These are phyloP conservation scores for Leptopilina drosophilae DNA, from an alignment of 2,888 invertebrate genomes.

Conservation along the genomic window DNA sequence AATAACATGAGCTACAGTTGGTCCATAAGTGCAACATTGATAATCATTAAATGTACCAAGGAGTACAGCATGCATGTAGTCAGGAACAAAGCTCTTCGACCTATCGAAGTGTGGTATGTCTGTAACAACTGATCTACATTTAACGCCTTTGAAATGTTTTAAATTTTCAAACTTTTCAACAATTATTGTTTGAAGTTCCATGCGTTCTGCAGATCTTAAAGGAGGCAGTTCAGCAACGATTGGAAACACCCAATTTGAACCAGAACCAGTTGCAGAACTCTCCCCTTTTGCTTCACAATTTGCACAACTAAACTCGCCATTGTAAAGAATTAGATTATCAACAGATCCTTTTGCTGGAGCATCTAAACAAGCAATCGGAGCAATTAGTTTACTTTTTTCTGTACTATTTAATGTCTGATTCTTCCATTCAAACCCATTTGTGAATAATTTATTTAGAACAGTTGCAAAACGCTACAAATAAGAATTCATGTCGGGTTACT, in stretches of 20 bases:
- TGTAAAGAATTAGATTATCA: slow-evolving; percentile 48
- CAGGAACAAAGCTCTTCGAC: slow-evolving; percentile 24
- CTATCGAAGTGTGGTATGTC: slow-evolving; percentile 42
- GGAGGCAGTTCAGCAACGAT: not conserved
- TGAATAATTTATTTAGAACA: not conserved
- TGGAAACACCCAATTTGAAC: not conserved
- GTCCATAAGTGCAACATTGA: not conserved
- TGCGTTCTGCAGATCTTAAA: slow-evolving; percentile 14
- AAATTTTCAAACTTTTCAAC: not conserved
- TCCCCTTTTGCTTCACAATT: slow-evolving; percentile 48
- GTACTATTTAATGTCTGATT: not conserved
- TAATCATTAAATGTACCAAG: not conserved
- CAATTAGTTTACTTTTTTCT: not conserved
- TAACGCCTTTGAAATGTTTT: slow-evolving; percentile 31
- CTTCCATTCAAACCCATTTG: not conserved
- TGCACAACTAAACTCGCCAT: slow-evolving; percentile 48
- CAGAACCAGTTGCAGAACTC: slow-evolving; percentile 26
- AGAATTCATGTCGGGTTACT: not conserved
- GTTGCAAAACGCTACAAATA: not conserved
- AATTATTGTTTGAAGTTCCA: slow-evolving; percentile 22
- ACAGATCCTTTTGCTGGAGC: slow-evolving; percentile 44
- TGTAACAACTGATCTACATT: slow-evolving; percentile 32
- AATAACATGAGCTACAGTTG: not conserved
- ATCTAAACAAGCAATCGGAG: slow-evolving; percentile 19
- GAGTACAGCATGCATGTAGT: slow-evolving; percentile 1